Percentiles rank a stretch among this genome's conserved stretches.
Conservation (phyloP, 2,888 invertebrate genomes). For the Acronicta leporina region DNA sequence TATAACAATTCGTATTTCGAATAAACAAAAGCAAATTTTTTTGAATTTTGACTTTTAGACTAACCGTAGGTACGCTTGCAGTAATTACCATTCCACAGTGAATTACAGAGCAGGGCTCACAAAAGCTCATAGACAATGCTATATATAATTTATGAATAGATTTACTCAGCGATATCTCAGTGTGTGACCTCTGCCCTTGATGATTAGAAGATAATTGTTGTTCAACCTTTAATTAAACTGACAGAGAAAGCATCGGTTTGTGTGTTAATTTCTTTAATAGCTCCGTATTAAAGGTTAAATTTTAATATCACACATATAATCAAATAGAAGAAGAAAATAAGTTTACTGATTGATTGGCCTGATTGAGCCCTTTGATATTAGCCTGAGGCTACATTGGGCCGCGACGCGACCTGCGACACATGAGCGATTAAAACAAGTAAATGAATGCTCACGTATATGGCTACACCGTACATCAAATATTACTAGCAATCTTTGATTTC, state of each 20-base stretch:
- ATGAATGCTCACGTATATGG: too few species aligned
- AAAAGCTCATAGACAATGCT: not conserved
- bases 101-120: too few species aligned
- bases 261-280: slow-evolving; percentile 2
- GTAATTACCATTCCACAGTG: not conserved
- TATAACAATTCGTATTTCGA: too few species aligned
- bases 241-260: slow-evolving; percentile 24
- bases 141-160: not conserved
- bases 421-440: too few species aligned
- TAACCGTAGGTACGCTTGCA: not conserved
- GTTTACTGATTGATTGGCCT: too few species aligned
- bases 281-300: not conserved
- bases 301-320: not conserved
- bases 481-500: too few species aligned
- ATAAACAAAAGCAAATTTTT: not conserved
- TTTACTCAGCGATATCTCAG: slow-evolving; percentile 16
- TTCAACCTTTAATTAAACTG: slow-evolving; percentile 10
- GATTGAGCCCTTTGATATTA: too few species aligned
- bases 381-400: too few species aligned
- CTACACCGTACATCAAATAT: too few species aligned
- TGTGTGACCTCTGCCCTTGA: slow-evolving; percentile 19
- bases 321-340: too few species aligned
- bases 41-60: not conserved
- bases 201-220: slow-evolving; percentile 3
- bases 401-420: too few species aligned